phyloP scores from a whole-genome alignment of 2,797 vertebrate species.

The Sylvia borin region DNA sequence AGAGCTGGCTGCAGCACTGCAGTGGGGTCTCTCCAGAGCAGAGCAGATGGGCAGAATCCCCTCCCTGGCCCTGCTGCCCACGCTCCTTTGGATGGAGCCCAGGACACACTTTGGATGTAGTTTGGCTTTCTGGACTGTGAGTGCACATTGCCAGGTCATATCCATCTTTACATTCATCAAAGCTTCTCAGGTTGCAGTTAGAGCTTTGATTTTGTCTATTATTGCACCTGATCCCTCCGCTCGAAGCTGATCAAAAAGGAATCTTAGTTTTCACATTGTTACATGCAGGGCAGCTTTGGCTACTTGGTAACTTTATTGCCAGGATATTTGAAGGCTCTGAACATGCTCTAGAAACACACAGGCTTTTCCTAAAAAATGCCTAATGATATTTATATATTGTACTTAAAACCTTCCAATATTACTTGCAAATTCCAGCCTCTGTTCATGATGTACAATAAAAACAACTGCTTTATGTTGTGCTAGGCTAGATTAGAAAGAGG shows the following conservation, averaged over 20 bases:
- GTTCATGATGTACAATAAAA: not conserved
- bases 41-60: not conserved
- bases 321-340: not conserved
- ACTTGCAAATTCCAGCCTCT: not conserved
- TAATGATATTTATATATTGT: not conserved
- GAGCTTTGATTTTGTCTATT: not conserved
- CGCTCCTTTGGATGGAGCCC: not conserved
- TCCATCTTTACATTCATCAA: not conserved
- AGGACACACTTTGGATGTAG: not conserved
- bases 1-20: fast-evolving
- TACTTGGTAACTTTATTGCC: not conserved
- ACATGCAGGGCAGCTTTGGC: not conserved
- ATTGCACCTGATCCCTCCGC: not conserved
- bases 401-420: not conserved
- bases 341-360: not conserved
- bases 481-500: not conserved
- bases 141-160: fast-evolving
- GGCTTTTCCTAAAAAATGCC: not conserved
- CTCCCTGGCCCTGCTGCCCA: fast-evolving
- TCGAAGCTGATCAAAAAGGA: not conserved
- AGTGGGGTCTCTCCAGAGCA: not conserved
- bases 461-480: not conserved
- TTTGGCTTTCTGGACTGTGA: not conserved
- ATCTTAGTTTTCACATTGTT: not conserved
- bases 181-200: not conserved